phyloP scores from a whole-genome alignment of 2,888 invertebrate genomes.

The Lymantria dispar region DNA sequence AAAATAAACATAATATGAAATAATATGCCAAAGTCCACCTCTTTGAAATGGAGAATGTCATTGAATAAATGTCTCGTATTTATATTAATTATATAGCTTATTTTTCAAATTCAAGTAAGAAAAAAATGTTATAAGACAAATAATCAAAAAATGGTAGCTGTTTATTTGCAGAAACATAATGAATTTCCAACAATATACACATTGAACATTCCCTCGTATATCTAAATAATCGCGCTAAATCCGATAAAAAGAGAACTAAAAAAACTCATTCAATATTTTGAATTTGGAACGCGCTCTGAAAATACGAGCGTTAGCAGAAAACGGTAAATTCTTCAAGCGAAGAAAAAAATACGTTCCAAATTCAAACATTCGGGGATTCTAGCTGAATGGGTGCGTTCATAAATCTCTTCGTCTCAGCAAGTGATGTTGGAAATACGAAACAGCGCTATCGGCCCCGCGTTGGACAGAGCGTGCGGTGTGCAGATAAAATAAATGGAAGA shows the following conservation, averaged over 20 bases:
- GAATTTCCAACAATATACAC: background rate
- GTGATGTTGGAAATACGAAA: constrained; percentile 74
- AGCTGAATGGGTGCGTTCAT: constrained; percentile 70
- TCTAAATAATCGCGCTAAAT: constrained; percentile 20
- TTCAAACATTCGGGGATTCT: constrained; percentile 68
- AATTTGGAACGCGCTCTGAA: constrained; percentile 26
- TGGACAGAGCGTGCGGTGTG: constrained; percentile 72
- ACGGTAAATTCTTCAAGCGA: constrained; percentile 39
- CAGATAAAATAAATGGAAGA: constrained; percentile 81
- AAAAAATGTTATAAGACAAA: too few relatives aligned
- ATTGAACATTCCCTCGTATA: constrained; percentile 11
- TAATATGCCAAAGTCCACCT: too few relatives aligned
- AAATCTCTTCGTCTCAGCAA: constrained; percentile 76
- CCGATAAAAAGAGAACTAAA: constrained; percentile 19
- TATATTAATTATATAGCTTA: too few relatives aligned
- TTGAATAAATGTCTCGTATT: too few relatives aligned
- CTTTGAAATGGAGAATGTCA: too few relatives aligned
- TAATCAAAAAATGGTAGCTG: too few relatives aligned
- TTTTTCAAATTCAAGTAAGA: too few relatives aligned
- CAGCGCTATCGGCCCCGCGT: constrained; percentile 59
- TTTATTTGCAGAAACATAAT: too few relatives aligned
- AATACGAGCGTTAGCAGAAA: constrained; percentile 38
- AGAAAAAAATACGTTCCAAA: constrained; percentile 53
- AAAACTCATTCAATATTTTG: constrained; percentile 29
- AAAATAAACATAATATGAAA: too few relatives aligned